Conservation (phyloP, 2,113 vertebrate species). For the Cettia cetti region DNA sequence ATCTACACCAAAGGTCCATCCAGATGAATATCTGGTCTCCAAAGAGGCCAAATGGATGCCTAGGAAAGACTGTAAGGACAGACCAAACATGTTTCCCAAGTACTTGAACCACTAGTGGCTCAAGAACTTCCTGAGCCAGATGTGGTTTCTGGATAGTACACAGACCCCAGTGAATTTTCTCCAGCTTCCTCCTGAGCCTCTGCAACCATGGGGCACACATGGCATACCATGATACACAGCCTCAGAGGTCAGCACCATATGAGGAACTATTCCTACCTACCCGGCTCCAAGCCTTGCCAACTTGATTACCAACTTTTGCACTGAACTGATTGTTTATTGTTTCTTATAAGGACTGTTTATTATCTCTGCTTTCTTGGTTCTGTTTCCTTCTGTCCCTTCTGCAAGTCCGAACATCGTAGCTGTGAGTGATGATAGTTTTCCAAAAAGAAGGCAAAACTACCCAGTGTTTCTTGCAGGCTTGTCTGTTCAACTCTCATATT, state of each 20-base stretch:
- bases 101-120: neutral
- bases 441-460: neutral
- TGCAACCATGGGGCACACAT: fast-evolving
- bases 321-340: neutral
- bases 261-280: neutral
- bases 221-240: fast-evolving
- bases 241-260: fast-evolving
- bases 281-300: neutral
- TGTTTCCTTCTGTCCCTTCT: neutral
- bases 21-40: neutral
- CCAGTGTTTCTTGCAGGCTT: neutral
- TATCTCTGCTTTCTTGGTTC: neutral
- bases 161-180: neutral
- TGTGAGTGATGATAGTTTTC: neutral
- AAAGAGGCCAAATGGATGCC: neutral
- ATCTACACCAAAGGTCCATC: neutral
- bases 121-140: neutral
- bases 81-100: neutral
- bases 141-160: fast-evolving
- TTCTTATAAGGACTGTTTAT: neutral
- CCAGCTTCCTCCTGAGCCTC: neutral
- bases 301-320: neutral
- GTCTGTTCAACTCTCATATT: neutral
- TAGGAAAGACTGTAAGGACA: neutral
- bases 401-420: neutral